phyloP scores from a whole-genome alignment of 2,797 vertebrate species.

The Melanotaenia nigrans region DNA sequence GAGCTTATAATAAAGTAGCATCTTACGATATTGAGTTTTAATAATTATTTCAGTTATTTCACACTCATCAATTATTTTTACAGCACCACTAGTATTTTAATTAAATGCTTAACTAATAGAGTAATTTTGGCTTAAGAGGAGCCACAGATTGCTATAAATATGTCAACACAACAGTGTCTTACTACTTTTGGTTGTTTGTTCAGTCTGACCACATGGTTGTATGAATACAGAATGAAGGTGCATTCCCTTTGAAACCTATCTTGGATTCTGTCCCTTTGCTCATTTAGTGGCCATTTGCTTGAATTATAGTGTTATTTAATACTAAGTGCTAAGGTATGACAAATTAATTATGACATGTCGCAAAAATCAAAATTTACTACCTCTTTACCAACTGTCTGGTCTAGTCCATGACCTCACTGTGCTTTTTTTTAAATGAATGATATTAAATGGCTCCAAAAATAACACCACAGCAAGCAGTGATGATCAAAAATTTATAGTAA shows the following conservation, averaged over 20 bases:
- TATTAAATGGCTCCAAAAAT: constrained; percentile 20
- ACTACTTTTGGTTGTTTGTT: background rate
- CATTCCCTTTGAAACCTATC: background rate
- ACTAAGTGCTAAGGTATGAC: constrained; percentile 16
- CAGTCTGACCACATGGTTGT: background rate
- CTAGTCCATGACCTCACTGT: background rate
- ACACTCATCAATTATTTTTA: background rate
- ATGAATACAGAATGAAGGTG: background rate
- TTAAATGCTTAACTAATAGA: background rate
- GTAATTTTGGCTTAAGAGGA: background rate
- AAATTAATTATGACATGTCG: constrained; percentile 20
- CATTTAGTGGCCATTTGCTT: constrained; percentile 17
- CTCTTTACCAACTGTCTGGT: constrained; percentile 17
- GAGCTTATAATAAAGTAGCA: background rate
- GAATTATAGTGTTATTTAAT: constrained; percentile 25
- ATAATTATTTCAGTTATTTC: background rate
- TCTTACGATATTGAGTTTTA: background rate
- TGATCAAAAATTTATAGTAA: constrained; percentile 28
- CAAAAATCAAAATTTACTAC: constrained; percentile 1
- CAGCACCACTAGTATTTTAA: background rate
- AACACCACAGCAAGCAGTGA: background rate
- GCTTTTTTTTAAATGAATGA: constrained; percentile 21
- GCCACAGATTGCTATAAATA: background rate
- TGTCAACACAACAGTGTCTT: background rate
- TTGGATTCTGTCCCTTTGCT: background rate